Evolutionary conservation across 2,113 vertebrate species (phyloP).

Genomic region (Sitta europaea): DNA sequence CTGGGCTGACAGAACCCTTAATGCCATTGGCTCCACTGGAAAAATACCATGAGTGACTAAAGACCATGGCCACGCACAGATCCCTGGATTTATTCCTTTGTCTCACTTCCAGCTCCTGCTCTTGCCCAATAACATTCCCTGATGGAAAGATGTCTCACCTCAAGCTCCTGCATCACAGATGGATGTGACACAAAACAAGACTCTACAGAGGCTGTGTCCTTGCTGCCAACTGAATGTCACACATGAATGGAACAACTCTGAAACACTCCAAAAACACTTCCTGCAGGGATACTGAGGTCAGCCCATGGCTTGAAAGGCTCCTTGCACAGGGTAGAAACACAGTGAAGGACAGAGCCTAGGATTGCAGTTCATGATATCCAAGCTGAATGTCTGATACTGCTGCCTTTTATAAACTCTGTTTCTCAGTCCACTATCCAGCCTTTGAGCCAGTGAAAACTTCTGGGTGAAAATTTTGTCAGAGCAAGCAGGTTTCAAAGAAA

Average conservation of each 20-base stretch:
- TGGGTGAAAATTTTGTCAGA: background rate
- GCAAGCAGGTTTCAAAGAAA: background rate
- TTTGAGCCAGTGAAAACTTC: background rate
- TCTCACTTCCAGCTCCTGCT: background rate
- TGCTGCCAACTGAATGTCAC: accelerated
- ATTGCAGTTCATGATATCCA: background rate
- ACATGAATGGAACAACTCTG: background rate
- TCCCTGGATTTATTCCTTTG: background rate
- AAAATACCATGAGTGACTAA: background rate
- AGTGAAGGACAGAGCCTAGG: background rate
- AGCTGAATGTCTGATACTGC: background rate
- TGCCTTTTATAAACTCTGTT: background rate
- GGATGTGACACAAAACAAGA: background rate
- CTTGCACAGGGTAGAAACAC: background rate
- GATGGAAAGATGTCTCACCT: background rate
- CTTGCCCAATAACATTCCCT: background rate
- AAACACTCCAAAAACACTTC: background rate
- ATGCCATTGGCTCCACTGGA: background rate
- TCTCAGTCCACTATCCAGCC: background rate
- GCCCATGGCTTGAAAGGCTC: background rate
- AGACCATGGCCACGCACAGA: accelerated
- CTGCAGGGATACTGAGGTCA: background rate
- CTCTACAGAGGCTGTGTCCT: background rate
- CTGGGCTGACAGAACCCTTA: background rate
- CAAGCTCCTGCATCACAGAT: background rate